These are phyloP conservation scores for Corapipo altera DNA, from an alignment of 2,113 vertebrate species.

Conservation along the genomic window DNA sequence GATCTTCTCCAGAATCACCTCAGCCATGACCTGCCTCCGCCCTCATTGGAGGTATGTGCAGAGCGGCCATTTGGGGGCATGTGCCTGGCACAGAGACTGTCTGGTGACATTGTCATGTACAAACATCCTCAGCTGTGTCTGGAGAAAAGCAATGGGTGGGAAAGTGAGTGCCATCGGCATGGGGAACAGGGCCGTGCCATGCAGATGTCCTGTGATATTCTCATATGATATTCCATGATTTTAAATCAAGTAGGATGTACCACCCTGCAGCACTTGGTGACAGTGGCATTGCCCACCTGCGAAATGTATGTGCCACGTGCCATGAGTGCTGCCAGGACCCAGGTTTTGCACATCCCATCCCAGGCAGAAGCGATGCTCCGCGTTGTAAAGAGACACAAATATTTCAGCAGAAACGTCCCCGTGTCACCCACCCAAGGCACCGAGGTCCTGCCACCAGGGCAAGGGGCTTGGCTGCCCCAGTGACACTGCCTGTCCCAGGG, in stretches of 20 bases:
- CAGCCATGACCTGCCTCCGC: not conserved
- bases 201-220: not conserved
- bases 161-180: too few species aligned
- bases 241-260: not conserved
- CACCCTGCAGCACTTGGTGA: not conserved
- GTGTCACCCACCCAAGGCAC: not conserved
- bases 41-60: not conserved
- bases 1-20: not conserved
- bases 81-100: not conserved
- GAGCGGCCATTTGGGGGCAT: rapidly evolving
- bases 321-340: not conserved
- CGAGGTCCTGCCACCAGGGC: not conserved
- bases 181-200: not conserved
- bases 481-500: rapidly evolving
- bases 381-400: not conserved
- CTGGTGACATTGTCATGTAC: not conserved
- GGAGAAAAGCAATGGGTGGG: not conserved
- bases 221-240: not conserved
- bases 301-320: rapidly evolving
- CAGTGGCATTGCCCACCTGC: not conserved
- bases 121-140: not conserved
- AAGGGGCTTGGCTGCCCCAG: rapidly evolving
- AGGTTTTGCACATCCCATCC: not conserved
- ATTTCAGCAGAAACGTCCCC: not conserved
- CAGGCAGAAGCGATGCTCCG: not conserved